Evolutionary conservation across 2,888 invertebrate genomes (phyloP).

Genomic region (Sicus ferrugineus): DNA sequence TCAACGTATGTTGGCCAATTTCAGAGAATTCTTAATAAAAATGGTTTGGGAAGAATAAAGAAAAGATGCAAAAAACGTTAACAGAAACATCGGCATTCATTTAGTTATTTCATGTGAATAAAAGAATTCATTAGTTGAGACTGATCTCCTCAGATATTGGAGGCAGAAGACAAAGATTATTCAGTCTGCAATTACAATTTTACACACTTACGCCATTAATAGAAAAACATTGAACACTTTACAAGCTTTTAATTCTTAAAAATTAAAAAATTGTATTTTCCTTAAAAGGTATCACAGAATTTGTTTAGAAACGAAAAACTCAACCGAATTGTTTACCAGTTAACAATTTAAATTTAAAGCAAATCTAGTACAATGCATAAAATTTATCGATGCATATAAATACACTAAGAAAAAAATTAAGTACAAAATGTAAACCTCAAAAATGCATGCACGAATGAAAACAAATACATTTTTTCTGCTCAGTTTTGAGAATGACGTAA

Average conservation of each 20-base stretch:
- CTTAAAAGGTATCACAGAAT: too few relatives aligned
- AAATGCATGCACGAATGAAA: too few relatives aligned
- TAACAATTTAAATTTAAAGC: too few relatives aligned
- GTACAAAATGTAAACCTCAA: too few relatives aligned
- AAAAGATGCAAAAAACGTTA: not conserved
- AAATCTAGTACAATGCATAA: too few relatives aligned
- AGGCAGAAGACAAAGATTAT: not conserved
- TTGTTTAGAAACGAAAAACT: too few relatives aligned
- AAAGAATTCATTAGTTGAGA: not conserved
- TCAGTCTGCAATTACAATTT: not conserved
- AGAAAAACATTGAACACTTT: not conserved
- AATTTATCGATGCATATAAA: too few relatives aligned
- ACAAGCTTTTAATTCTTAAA: not conserved
- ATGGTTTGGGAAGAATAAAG: constrained; percentile 8
- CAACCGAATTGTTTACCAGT: too few relatives aligned
- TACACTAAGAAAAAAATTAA: too few relatives aligned
- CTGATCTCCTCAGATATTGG: not conserved
- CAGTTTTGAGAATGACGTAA: too few relatives aligned
- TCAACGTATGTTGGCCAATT: constrained; percentile 30
- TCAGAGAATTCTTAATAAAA: constrained; percentile 21
- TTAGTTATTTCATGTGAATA: not conserved
- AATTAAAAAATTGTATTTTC: not conserved
- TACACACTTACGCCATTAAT: not conserved
- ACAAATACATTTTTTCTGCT: too few relatives aligned
- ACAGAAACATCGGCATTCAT: not conserved